phyloP scores from a whole-genome alignment of 2,888 invertebrate species.

The Beris morrisii region DNA sequence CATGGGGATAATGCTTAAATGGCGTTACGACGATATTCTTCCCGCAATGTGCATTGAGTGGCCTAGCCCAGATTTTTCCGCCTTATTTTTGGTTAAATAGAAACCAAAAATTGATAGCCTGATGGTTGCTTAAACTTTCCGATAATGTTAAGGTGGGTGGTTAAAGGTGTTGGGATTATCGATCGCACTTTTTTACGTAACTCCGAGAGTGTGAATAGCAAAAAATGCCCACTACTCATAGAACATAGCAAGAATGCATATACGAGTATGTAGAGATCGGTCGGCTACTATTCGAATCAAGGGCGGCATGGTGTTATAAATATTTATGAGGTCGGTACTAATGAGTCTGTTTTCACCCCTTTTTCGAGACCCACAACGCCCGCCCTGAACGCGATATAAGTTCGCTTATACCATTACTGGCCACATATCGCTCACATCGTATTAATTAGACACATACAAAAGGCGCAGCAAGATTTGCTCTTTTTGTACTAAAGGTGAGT shows the following conservation, averaged over 20 bases:
- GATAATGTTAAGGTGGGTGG: not conserved
- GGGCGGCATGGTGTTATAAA: slow-evolving; percentile 26
- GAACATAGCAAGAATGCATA: not conserved
- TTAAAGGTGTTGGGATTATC: slow-evolving; percentile 1
- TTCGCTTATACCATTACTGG: not conserved
- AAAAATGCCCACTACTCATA: not conserved
- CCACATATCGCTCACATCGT: not conserved
- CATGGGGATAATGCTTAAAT: slow-evolving; percentile 17
- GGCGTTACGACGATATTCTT: slow-evolving; percentile 11
- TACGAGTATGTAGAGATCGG: slow-evolving; percentile 11
- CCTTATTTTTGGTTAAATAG: no score
- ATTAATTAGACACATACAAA: no score
- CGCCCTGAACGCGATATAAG: not conserved
- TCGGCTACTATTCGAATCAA: slow-evolving; percentile 23
- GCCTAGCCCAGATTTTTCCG: not conserved
- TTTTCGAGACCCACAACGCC: slow-evolving; percentile 2
- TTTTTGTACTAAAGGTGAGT: no score
- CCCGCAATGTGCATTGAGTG: slow-evolving; percentile 7
- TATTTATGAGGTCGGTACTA: slow-evolving; percentile 36
- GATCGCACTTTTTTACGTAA: not conserved
- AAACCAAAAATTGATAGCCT: no score
- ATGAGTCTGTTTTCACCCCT: slow-evolving; percentile 33
- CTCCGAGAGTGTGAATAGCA: not conserved
- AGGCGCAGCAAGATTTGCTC: no score
- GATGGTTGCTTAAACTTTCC: no score